Base-by-base conservation (phyloP, 2,113 vertebrate species). In the Pollachius pollachius region DNA sequence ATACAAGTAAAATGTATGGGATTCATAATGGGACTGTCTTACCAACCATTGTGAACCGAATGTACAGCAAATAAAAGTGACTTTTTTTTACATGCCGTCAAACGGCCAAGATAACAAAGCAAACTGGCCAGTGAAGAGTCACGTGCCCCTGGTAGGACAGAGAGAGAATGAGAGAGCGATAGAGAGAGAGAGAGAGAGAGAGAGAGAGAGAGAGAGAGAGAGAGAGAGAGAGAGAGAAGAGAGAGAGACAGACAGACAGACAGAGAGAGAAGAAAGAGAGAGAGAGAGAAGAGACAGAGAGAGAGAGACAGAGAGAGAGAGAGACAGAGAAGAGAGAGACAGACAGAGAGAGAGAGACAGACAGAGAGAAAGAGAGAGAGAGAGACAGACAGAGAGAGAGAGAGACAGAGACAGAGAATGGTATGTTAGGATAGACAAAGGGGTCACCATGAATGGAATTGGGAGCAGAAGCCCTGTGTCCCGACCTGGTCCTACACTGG, bases 361-460 rank as follows among this genome's bases (percentile, higher is more conserved):
- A 23, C 21, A 23, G n/a, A n/a, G 30, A 34, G 4, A 4, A 0
- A 30, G 30, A 27, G 27, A 27, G 27, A 27, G 27, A 27, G 2
- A 4, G 27, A n/a, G 61, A 15, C 21, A 27, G 27, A 34, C 2
- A 27, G 27, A 2, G 27, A 27, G 27, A 27, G 30, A 34, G 2
- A 23, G 21, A 23, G 23, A 23, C 23, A 23, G 23, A 23, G 23
- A 7, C 85, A 80, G 78, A 82, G 85, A 86, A 85, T 85, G 84
- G 87, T 70, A 87, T 85, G 75, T 71, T 72, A 65, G 74, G 82
- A 83, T 76, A 79, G 41, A 83, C 77, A 81, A 77, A 82, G 74
- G 73, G 81, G 79, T 87, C 86, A 23, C 23, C 23, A 83, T 70
- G 81, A 84, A 74, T 82, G 87, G 84, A 89, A 88, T 88, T 84